Percentiles rank a stretch among this genome's conserved stretches.
phyloP scores from a whole-genome alignment of 2,113 vertebrate genomes.

The Labeo catla region DNA sequence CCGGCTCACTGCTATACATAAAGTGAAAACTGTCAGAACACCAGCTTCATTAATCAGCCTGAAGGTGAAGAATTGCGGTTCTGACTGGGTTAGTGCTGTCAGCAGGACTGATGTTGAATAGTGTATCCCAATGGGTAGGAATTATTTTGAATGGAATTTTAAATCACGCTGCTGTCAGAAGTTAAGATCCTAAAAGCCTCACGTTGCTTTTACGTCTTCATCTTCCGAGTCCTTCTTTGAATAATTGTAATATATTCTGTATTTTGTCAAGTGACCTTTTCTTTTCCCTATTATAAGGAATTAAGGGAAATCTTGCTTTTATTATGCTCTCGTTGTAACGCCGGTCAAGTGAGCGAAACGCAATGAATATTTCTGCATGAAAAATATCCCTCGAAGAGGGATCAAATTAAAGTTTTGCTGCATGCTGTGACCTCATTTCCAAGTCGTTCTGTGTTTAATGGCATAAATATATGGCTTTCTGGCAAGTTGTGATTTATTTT shows the following conservation, averaged over 20 bases:
- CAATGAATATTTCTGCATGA: constrained; percentile 39
- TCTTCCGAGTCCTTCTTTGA: constrained; percentile 20
- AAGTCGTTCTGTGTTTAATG: constrained; percentile 66
- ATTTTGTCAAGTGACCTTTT: constrained; percentile 37
- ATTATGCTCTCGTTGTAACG: constrained; percentile 17
- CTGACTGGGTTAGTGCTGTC: constrained; percentile 56
- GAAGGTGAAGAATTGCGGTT: constrained; percentile 65
- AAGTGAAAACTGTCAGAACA: constrained; percentile 68
- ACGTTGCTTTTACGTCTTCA: constrained; percentile 35
- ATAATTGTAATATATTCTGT: not conserved
- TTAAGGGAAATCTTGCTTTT: constrained; percentile 42
- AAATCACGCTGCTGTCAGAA: constrained; percentile 56
- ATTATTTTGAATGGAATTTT: constrained; percentile 49
- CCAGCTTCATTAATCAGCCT: constrained; percentile 63
- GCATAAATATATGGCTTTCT: constrained; percentile 69
- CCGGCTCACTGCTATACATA: constrained; percentile 50
- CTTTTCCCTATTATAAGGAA: constrained; percentile 25
- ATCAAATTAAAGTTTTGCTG: constrained; percentile 42
- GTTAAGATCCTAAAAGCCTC: constrained; percentile 38
- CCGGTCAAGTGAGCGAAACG: constrained; percentile 17
- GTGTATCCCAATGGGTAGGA: constrained; percentile 45
- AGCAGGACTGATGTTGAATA: constrained; percentile 52
- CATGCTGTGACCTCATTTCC: constrained; percentile 51
- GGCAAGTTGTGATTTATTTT: constrained; percentile 74
- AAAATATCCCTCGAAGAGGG: constrained; percentile 30